Evolutionary conservation across 2,113 vertebrate genomes (phyloP), one percentile per base, ranked within the genome.

Genomic region (Podilymbus podiceps): DNA sequence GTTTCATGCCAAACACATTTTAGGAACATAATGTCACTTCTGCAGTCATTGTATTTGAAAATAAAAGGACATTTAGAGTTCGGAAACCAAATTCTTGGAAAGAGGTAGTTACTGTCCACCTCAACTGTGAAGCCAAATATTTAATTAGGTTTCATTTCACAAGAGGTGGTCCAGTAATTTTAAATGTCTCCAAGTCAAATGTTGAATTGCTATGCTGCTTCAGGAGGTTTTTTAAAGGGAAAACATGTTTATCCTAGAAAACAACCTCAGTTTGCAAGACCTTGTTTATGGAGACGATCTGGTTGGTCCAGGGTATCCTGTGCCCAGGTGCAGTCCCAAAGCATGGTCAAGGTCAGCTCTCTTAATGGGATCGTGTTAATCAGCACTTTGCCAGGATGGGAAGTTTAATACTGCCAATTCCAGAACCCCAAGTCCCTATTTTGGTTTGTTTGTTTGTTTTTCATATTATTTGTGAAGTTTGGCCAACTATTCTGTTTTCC

Each of bases 391-490:
- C 85, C 94, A 91, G 64, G 8, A 52, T 84, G 83, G 50, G 79
- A 56, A 67, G 35, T 53, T 85, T 11, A 58, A 14, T 89, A 47
- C 71, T 91, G 60, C 87, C 52, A 15, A 68, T 88, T 72, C 83
- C 85, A 92, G 82, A 95, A 81, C 74, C 85, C 86, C 63, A 58
- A 91, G 91, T 93, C 90, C 93, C 72, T 97, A 94, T 96, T 89
- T 52, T 74, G n/a, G n/a, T n/a, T n/a, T n/a, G n/a, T n/a, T n/a
- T n/a, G n/a, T n/a, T n/a, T n/a, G n/a, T 93, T 69, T 91, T 95
- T 94, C 86, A 79, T 91, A 46, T 89, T 93, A 92, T 94, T 93
- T 93, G 49, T 95, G 94, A 95, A 89, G 33, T 81, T 63, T 68
- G 68, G 90, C 94, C 90, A 95, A 31, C 80, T 96, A 9, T 79